Evolutionary conservation across 2,113 vertebrate species (phyloP).

Genomic region (Nothocercus julius): DNA sequence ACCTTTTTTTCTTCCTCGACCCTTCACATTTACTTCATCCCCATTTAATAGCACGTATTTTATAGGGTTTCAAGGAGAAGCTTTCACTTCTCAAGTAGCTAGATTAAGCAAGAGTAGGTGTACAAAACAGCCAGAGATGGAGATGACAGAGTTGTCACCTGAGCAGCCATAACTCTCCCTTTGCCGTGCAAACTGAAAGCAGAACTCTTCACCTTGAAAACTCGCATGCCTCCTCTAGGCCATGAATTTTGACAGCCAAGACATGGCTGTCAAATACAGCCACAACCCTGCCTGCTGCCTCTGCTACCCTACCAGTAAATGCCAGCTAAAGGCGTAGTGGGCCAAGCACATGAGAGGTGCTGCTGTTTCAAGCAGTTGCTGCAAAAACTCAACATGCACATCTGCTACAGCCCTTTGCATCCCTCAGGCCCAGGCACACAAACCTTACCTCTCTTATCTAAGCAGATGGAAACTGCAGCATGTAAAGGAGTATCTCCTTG

Average conservation of each 20-base stretch:
- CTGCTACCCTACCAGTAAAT: not conserved
- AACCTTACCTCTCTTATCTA: conserved; percentile 73
- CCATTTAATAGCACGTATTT: not conserved
- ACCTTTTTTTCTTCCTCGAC: not conserved
- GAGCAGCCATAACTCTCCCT: not conserved
- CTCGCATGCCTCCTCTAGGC: not conserved
- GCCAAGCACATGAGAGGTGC: not conserved
- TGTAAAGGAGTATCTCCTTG: conserved; percentile 82
- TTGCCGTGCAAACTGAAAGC: not conserved
- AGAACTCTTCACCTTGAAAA: not conserved
- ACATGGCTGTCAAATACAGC: not conserved
- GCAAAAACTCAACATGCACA: not conserved
- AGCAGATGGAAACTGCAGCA: conserved; percentile 77
- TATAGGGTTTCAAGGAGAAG: not conserved
- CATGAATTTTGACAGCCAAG: not conserved
- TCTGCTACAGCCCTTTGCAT: not conserved
- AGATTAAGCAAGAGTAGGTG: not conserved
- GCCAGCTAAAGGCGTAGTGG: not conserved
- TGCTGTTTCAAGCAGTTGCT: not conserved
- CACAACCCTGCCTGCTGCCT: not conserved
- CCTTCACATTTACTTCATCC: not conserved
- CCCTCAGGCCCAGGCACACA: not conserved
- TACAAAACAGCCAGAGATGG: not conserved
- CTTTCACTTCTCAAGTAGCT: not conserved
- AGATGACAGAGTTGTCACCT: not conserved